phyloP scores from a whole-genome alignment of 2,113 vertebrate species.

The Amphiprion percula region DNA sequence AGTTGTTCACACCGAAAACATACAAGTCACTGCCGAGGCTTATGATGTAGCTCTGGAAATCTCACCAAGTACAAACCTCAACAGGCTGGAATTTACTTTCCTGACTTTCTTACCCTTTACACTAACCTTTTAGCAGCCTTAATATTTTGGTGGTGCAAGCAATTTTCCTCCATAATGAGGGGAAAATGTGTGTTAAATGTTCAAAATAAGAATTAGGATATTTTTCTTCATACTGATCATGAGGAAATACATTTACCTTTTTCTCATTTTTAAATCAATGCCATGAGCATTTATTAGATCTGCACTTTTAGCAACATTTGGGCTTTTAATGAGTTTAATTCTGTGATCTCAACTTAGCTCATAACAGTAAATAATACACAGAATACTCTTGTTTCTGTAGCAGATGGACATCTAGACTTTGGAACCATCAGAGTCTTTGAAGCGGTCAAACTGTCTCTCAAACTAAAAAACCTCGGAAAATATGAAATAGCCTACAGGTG shows the following conservation, averaged over 20 bases:
- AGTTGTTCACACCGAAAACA: constrained; percentile 88
- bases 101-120: background rate
- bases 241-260: no score
- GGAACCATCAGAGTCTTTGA: constrained; percentile 87
- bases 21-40: constrained; percentile 88
- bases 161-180: background rate
- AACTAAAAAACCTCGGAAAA: constrained; percentile 91
- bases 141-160: background rate
- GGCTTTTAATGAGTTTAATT: no score
- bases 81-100: background rate
- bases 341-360: no score
- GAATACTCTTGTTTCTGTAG: constrained; percentile 63
- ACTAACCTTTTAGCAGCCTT: background rate
- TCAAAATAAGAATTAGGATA: no score
- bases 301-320: no score
- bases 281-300: no score
- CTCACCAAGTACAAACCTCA: constrained; percentile 83
- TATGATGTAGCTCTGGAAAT: constrained; percentile 90
- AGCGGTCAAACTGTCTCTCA: constrained; percentile 82
- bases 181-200: background rate
- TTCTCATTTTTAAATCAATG: no score
- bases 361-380: no score
- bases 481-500: constrained; percentile 91
- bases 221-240: no score
- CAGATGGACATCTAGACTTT: constrained; percentile 88